Percentiles rank a stretch among this genome's conserved stretches.
These are phyloP conservation scores for Smutsia gigantea DNA, from an alignment of 2,797 vertebrate genomes.

Conservation along the genomic window DNA sequence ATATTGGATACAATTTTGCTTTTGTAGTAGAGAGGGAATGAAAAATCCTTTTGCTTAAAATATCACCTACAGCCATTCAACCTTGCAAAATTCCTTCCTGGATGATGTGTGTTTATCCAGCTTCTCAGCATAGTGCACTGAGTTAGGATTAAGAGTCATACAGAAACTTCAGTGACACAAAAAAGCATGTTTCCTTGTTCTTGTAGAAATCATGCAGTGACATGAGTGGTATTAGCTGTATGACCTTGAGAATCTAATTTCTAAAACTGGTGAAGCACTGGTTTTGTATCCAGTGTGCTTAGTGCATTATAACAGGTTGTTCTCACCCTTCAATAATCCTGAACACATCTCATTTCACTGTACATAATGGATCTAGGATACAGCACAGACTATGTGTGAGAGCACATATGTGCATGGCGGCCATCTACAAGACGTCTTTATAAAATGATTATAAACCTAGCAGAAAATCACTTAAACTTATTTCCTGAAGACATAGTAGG, in stretches of 20 bases:
- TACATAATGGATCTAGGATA: neutral
- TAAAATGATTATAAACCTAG: neutral
- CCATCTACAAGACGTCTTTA: neutral
- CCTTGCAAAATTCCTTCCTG: neutral
- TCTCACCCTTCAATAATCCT: neutral
- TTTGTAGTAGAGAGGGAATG: neutral
- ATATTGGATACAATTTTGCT: neutral
- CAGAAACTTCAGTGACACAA: constrained; percentile 6
- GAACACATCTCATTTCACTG: neutral
- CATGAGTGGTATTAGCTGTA: neutral
- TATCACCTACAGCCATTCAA: constrained; percentile 27
- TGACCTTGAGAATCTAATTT: neutral
- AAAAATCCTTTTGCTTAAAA: constrained; percentile 45
- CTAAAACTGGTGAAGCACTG: constrained; percentile 35
- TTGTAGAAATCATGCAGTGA: neutral
- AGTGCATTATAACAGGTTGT: neutral
- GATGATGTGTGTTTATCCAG: neutral
- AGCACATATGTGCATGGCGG: too few relatives aligned
- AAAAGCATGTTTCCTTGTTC: neutral
- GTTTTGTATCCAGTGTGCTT: neutral
- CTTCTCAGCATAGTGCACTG: neutral
- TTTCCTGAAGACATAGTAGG: constrained; percentile 25
- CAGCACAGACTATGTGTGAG: neutral
- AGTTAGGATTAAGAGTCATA: constrained; percentile 33
- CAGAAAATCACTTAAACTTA: constrained; percentile 13